Conservation (phyloP, 2,113 vertebrate genomes). For the Pangasianodon gigas region DNA sequence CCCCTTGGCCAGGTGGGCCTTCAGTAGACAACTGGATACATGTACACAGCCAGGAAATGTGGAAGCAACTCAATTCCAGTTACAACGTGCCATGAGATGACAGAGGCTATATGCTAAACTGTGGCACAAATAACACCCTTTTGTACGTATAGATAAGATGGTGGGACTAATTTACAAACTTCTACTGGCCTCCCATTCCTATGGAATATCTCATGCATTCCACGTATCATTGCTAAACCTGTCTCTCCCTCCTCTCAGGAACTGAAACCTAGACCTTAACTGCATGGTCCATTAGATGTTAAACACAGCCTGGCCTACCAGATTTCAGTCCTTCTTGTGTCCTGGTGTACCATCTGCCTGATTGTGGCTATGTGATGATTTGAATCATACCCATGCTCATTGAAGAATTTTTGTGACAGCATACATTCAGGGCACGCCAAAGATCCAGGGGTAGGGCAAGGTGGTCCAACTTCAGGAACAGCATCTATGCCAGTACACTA, state of each 20-base stretch:
- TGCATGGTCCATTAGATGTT: neutral
- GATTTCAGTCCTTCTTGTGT: neutral
- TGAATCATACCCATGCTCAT: neutral
- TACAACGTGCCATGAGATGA: neutral
- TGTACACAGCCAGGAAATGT: neutral
- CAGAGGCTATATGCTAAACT: neutral
- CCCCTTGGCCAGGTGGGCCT: conserved; percentile 4
- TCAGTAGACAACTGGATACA: neutral
- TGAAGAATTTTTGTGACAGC: neutral
- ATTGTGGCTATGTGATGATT: neutral
- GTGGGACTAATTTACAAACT: neutral
- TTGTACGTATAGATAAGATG: neutral
- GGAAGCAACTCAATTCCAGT: neutral
- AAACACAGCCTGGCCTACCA: neutral
- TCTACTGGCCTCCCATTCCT: neutral
- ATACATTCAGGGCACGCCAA: neutral
- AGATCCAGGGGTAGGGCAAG: neutral
- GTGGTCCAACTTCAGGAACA: neutral
- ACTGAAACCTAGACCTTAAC: neutral
- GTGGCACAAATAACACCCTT: neutral
- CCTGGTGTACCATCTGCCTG: neutral
- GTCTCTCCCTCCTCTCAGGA: neutral
- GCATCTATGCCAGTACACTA: neutral
- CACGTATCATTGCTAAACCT: neutral
- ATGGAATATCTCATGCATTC: neutral